Percentiles rank a stretch among this genome's conserved stretches.
Evolutionary conservation across 2,113 vertebrate species (phyloP).

Genomic region (Sorex araneus): DNA sequence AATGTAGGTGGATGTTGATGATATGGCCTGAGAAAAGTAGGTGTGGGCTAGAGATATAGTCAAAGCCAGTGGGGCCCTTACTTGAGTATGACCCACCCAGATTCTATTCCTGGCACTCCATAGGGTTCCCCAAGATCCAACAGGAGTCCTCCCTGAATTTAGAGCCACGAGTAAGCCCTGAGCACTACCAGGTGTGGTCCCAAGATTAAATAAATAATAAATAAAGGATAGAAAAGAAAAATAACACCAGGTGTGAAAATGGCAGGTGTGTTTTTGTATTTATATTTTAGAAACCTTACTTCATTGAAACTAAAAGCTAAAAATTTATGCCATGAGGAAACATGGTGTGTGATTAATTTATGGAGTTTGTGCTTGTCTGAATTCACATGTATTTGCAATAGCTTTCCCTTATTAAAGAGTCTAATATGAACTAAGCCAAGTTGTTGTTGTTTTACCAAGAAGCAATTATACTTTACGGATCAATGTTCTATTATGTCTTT

Average conservation of each 20-base stretch:
- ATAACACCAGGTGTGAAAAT: neutral
- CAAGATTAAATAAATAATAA: too few relatives aligned
- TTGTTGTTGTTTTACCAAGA: constrained; percentile 30
- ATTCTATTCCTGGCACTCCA: too few relatives aligned
- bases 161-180: neutral
- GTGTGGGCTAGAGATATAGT: neutral
- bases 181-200: neutral
- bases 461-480: neutral
- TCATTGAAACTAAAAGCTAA: neutral
- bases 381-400: neutral
- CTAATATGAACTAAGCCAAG: neutral
- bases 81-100: too few relatives aligned
- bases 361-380: neutral
- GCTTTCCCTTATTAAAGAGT: neutral
- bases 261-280: neutral
- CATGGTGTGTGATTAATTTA: neutral
- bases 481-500: constrained; percentile 26
- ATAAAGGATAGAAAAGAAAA: too few relatives aligned
- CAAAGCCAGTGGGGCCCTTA: neutral
- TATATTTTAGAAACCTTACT: neutral
- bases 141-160: too few relatives aligned
- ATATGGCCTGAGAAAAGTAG: neutral
- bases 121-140: too few relatives aligned
- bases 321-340: constrained; percentile 10
- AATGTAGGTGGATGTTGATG: neutral